Conservation (phyloP, 2,113 vertebrate genomes). For the Poicephalus gulielmi region DNA sequence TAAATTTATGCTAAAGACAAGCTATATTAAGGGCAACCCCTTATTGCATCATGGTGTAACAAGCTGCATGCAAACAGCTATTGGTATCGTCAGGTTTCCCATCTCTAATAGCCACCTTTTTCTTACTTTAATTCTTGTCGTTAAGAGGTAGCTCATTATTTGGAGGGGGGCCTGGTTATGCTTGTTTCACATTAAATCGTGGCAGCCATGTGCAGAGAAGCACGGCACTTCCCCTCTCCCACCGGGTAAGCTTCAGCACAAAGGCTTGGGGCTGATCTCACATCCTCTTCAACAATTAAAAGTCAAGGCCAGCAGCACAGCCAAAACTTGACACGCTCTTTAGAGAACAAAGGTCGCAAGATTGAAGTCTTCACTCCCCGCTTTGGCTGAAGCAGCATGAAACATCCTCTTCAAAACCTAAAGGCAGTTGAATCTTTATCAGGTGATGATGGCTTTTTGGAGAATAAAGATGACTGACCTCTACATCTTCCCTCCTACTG, state of each 20-base stretch:
- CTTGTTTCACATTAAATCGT: neutral
- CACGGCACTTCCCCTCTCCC: slow-evolving; percentile 42
- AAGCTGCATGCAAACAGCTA: neutral
- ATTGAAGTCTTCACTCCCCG: slow-evolving; percentile 50
- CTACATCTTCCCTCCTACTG: slow-evolving; percentile 45
- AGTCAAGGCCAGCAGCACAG: slow-evolving; percentile 61
- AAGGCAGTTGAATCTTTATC: slow-evolving; percentile 65
- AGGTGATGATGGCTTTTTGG: slow-evolving; percentile 63
- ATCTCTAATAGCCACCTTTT: neutral
- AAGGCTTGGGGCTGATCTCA: slow-evolving; percentile 58
- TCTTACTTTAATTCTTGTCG: neutral
- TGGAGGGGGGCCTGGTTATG: neutral
- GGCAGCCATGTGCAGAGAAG: neutral
- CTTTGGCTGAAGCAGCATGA: slow-evolving; percentile 57
- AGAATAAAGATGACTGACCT: slow-evolving; percentile 57
- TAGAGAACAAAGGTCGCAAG: slow-evolving; percentile 64
- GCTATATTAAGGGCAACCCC: neutral
- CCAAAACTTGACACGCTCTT: slow-evolving; percentile 65
- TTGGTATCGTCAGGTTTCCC: neutral
- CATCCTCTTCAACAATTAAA: slow-evolving; percentile 67
- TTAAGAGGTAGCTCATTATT: neutral
- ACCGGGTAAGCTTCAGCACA: slow-evolving; percentile 29
- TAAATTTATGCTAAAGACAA: neutral
- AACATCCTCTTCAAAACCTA: slow-evolving; percentile 54
- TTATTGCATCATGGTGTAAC: neutral